These are phyloP conservation scores for Diaperis boleti DNA, from an alignment of 2,888 invertebrate species.

Conservation along the genomic window DNA sequence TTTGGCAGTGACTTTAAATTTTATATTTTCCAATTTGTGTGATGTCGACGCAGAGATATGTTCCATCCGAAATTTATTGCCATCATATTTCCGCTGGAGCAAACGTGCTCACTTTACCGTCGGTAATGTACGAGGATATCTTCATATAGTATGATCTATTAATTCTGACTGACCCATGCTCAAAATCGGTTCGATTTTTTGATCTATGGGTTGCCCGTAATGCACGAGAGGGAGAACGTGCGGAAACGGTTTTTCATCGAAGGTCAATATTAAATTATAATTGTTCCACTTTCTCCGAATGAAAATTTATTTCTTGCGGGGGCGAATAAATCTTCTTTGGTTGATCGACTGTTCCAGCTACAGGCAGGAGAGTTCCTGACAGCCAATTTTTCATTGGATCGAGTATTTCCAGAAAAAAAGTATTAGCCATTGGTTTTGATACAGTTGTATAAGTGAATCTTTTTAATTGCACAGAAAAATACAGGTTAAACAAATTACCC, in stretches of 20 bases:
- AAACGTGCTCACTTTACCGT: slow-evolving; percentile 49
- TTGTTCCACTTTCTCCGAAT: slow-evolving; percentile 44
- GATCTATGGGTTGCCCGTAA: slow-evolving; percentile 39
- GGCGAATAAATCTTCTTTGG: slow-evolving; percentile 19
- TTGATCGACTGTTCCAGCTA: neutral
- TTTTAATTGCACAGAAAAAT: too few species aligned
- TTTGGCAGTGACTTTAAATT: slow-evolving; percentile 50
- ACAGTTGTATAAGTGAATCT: too few species aligned
- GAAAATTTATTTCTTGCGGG: slow-evolving; percentile 43
- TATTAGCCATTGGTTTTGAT: too few species aligned
- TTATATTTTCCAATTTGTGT: slow-evolving; percentile 53
- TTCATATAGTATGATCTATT: slow-evolving; percentile 48
- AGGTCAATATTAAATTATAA: slow-evolving; percentile 44
- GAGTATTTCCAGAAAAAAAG: too few species aligned
- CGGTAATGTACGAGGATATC: slow-evolving; percentile 49
- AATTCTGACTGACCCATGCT: slow-evolving; percentile 45
- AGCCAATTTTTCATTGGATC: too few species aligned
- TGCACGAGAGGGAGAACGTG: slow-evolving; percentile 34
- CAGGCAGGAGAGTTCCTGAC: neutral
- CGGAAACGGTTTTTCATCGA: slow-evolving; percentile 44
- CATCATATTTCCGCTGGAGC: slow-evolving; percentile 49
- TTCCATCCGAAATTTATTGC: slow-evolving; percentile 52
- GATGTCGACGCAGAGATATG: slow-evolving; percentile 47
- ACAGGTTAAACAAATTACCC: too few species aligned
- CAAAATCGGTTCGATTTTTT: slow-evolving; percentile 18